Evolutionary conservation across 2,797 vertebrate genomes (phyloP).

Genomic region (Ctenochaetus hawaiiensis): DNA sequence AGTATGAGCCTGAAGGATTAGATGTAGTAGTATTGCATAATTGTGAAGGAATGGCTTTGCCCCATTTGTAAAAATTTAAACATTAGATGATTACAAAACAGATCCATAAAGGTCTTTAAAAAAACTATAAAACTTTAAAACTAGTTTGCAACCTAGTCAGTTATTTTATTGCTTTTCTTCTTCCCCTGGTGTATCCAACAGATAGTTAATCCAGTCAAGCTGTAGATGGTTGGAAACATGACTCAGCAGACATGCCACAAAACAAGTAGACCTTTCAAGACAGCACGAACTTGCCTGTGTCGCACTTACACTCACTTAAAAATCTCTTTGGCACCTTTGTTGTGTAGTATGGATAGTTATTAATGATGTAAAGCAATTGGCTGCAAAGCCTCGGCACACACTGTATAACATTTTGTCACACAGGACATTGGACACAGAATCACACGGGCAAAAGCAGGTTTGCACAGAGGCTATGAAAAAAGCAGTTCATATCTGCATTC

Average conservation of each 20-base stretch:
- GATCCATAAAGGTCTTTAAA: background rate
- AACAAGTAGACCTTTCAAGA: constrained; percentile 39
- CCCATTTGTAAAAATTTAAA: constrained; percentile 1
- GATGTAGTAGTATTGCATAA: background rate
- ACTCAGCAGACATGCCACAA: constrained; percentile 52
- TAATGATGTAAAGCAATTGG: background rate
- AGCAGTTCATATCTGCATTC: background rate
- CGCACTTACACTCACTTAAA: constrained; percentile 4
- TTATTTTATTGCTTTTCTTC: constrained; percentile 24
- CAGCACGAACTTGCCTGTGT: constrained; percentile 4
- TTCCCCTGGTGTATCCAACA: constrained; percentile 12
- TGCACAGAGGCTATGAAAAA: background rate
- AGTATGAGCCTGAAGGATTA: background rate
- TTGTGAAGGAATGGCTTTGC: background rate
- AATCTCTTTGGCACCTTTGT: constrained; percentile 11
- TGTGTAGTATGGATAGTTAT: background rate
- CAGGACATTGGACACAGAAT: constrained; percentile 18
- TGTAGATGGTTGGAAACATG: constrained; percentile 40
- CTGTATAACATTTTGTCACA: background rate
- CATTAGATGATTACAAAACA: constrained; percentile 4
- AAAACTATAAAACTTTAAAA: background rate
- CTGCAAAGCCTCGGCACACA: background rate
- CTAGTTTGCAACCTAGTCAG: background rate
- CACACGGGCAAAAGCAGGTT: background rate
- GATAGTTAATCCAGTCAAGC: constrained; percentile 42